Evolutionary conservation across 2,797 vertebrate species (phyloP).

Genomic region (Serranus cabrilla): DNA sequence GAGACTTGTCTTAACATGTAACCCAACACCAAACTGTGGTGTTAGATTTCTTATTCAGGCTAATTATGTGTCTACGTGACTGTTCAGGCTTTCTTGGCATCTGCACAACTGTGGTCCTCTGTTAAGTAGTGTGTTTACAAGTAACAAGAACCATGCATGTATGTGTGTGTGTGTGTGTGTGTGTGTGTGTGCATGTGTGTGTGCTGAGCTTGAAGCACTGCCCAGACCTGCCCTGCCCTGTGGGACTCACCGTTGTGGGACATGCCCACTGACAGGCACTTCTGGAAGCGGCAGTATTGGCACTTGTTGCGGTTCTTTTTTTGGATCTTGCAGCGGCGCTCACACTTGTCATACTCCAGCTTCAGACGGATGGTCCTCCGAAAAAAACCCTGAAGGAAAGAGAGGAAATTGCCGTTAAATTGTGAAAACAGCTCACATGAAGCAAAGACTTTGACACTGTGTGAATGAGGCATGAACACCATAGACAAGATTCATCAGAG

Average conservation of each 20-base stretch:
- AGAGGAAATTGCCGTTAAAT: neutral
- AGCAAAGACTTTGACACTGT: neutral
- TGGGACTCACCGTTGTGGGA: constrained; percentile 95
- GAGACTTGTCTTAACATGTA: constrained; percentile 40
- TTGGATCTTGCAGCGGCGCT: constrained; percentile 96
- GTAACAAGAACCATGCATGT: constrained; percentile 18
- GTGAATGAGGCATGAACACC: neutral
- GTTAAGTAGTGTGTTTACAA: constrained; percentile 29
- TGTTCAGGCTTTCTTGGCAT: constrained; percentile 21
- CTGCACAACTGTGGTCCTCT: constrained; percentile 9
- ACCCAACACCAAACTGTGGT: constrained; percentile 22
- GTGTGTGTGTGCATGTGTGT: constrained; percentile 11
- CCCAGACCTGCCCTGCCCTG: neutral
- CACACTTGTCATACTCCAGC: constrained; percentile 93
- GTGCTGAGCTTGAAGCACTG: neutral
- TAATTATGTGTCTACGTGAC: constrained; percentile 27
- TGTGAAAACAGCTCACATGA: constrained; percentile 3
- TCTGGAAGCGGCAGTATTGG: constrained; percentile 98
- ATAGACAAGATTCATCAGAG: neutral
- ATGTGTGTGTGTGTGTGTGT: constrained; percentile 11
- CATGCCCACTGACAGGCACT: constrained; percentile 99
- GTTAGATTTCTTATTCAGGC: constrained; percentile 32
- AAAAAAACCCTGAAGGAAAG: constrained; percentile 91
- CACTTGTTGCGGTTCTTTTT: constrained; percentile 99
- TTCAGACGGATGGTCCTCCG: constrained; percentile 95